Base-by-base conservation (phyloP, 92 coral and sea anemone species). In the Meandrina meandrites region DNA sequence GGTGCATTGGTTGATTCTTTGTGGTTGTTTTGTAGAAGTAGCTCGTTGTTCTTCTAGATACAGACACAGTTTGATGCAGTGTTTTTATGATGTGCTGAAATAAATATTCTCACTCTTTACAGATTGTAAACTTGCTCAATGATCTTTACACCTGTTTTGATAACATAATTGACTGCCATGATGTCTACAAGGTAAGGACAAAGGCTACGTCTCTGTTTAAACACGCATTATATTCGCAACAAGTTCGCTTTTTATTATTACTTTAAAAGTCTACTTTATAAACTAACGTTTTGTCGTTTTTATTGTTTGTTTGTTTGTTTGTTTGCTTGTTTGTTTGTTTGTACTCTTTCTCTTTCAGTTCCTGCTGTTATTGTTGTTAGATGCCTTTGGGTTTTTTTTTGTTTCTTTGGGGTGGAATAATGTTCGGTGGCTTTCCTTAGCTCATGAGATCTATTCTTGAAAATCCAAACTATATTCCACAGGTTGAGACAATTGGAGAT, bases 401-500 rank as follows among this genome's bases (percentile, higher is more conserved):
- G 3, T 62, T 62, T 62, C 2, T 6, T 7, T 62, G 27, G 13
- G 31, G 31, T 12, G 13, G 27, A 14, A 30, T 7, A 0, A 22
- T 0, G 34, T 0, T 16, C 47, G 34, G 12, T 71, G 22, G 1
- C 42, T 16, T 4, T 17, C 8, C 27, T 16, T 35, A 32, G 76
- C 2, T 5, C 5, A 36, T n/a, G n/a, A n/a, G n/a, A n/a, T 62
- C 76, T 2, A 35, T 71, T 36, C 24, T 31, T 71, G 9, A 73
- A 36, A 22, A 73, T 37, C 47, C 15, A 35, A 34, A 34, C 78
- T 35, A 45, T 69, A 45, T 48, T 35, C 16, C 1, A 0, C 16
- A 94, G 98, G 98, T 94, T 31, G 98, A 94, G 89, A 94, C 98
- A 12, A 94, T 94, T 32, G 98, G 98, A 32, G 98, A 94, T 73